Base-by-base conservation (phyloP, 1,140 invertebrate genomes). In the Leptinotarsa defecta region DNA sequence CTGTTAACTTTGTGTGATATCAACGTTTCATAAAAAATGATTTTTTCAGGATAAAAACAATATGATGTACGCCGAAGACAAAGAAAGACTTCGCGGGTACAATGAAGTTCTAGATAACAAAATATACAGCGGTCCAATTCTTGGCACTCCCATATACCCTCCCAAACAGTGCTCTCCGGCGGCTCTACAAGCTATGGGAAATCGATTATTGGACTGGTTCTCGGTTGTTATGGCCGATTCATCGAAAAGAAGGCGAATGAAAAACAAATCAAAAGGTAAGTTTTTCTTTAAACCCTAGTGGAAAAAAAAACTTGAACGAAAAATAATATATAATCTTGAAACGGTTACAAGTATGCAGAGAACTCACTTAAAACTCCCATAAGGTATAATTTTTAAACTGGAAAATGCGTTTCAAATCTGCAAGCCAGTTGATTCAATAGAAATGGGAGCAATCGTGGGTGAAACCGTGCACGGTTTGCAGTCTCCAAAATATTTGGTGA, bases 141-240 rank as follows among this genome's bases (percentile, higher is more conserved):
- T 76, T 68, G 81, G 80, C 61, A 77, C 82, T 17, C 79, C 83
- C 13, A 79, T 82, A 13, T 81, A 83, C 24, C 68, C 80, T 13
- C 71, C 78, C 1, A 83, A 82, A 71, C 86, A 86, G 78, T 89
- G 89, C 83, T 82, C 84, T 19, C 86, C 90, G 34, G 88, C 91
- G 72, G 92, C 94, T 65, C 87, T 95, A 76, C 93, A 95, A 77
- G 91, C 92, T 20, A 96, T 96, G 92, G 95, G 95, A 11, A 93
- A 96, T 87, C 90, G 95, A 4, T 87, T 97, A 71, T 86, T 97
- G n/a, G 95, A 97, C 87, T 97, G 95, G 95, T 97, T 97, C 86
- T 94, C 94, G 3, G 94, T 97, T 69, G 92, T 96, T 62, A 96
- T 96, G 94, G 90, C 92, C 49, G 94, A 96, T 81, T 88, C 89